Evolutionary conservation across 2,888 invertebrate species (phyloP).

Genomic region (Leucoptera coffeella): DNA sequence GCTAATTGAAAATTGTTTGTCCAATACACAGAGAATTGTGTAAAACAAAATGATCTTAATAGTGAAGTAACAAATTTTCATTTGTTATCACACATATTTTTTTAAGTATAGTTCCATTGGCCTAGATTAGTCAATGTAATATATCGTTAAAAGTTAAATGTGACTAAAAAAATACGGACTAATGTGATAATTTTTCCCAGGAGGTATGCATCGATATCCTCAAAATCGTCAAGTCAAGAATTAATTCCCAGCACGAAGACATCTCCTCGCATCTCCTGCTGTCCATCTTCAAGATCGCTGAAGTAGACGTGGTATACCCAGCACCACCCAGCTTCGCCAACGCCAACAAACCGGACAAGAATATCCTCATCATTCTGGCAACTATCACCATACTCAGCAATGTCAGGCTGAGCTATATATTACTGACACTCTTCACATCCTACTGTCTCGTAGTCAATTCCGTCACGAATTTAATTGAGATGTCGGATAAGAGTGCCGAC

Average conservation of each 20-base stretch:
- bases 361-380: constrained; percentile 21
- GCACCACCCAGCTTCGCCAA: constrained; percentile 55
- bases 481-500: constrained; percentile 17
- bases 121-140: too few species aligned
- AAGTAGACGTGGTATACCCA: constrained; percentile 81
- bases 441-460: constrained; percentile 19
- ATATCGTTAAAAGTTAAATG: too few species aligned
- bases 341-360: constrained; percentile 17
- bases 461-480: constrained; percentile 34
- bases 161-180: too few species aligned
- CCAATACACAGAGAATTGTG: too few species aligned
- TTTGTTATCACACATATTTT: too few species aligned
- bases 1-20: too few species aligned
- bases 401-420: constrained; percentile 13
- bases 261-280: constrained; percentile 80
- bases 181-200: constrained; percentile 53
- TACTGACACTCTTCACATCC: background rate
- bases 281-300: constrained; percentile 89
- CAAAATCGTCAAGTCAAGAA: constrained; percentile 74
- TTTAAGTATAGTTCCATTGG: too few species aligned
- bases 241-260: constrained; percentile 79
- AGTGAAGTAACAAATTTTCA: too few species aligned
- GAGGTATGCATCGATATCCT: constrained; percentile 79
- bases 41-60: too few species aligned
- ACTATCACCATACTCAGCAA: constrained; percentile 20